Evolutionary conservation across 1,140 invertebrate species (phyloP).

Genomic region (Trigoniulus corallinus): DNA sequence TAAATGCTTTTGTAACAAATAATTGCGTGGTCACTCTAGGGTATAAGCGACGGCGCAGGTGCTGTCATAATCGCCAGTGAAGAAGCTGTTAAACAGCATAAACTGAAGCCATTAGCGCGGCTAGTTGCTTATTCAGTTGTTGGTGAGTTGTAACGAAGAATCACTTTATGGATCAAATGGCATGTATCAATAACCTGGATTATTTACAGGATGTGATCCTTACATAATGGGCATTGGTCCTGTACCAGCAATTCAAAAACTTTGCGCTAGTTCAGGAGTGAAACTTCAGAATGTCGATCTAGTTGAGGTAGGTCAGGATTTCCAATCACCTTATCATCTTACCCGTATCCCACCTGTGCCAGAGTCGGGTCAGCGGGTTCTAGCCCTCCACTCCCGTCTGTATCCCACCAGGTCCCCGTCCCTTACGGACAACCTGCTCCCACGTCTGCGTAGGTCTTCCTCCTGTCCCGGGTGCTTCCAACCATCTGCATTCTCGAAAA

Average conservation of each 20-base stretch:
- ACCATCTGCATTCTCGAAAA: too few relatives aligned
- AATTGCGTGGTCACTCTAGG: constrained; percentile 33
- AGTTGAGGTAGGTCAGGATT: constrained; percentile 72
- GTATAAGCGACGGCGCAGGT: constrained; percentile 89
- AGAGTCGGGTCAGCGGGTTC: too few relatives aligned
- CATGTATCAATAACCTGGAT: background rate
- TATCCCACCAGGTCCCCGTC: too few relatives aligned
- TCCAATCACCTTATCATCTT: too few relatives aligned
- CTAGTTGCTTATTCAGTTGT: constrained; percentile 27
- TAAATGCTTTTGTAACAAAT: background rate
- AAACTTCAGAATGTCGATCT: constrained; percentile 75
- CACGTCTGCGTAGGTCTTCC: too few relatives aligned
- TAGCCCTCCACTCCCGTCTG: too few relatives aligned
- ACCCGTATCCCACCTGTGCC: too few relatives aligned
- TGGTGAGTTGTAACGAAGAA: too few relatives aligned
- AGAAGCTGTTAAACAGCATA: constrained; percentile 62
- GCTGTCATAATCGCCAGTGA: constrained; percentile 80
- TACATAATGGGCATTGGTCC: constrained; percentile 56
- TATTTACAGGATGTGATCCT: constrained; percentile 33
- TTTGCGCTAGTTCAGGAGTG: constrained; percentile 42
- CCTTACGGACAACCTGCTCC: too few relatives aligned
- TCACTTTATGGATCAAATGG: too few relatives aligned
- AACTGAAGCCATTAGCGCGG: constrained; percentile 43
- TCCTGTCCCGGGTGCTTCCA: too few relatives aligned
- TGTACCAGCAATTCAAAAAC: constrained; percentile 70